Evolutionary conservation across 2,797 vertebrate species (phyloP).

Genomic region (Crocodylus rhombifer): DNA sequence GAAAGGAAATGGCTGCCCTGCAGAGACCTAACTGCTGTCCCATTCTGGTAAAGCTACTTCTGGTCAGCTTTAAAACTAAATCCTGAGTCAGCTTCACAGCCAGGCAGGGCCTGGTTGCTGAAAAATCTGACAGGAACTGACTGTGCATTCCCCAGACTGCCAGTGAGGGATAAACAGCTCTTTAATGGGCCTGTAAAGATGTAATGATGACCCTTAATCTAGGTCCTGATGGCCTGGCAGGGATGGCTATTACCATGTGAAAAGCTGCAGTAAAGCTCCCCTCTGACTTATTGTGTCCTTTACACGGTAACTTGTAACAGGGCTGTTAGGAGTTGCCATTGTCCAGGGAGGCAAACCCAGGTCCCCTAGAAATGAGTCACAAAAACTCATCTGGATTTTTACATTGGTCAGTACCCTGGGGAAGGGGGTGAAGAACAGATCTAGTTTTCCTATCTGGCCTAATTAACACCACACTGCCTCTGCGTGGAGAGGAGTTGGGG

Average conservation of each 20-base stretch:
- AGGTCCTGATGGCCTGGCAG: constrained; percentile 47
- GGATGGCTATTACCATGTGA: constrained; percentile 64
- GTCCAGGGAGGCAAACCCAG: not conserved
- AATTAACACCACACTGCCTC: not conserved
- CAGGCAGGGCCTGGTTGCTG: not conserved
- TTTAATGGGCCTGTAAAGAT: constrained; percentile 76
- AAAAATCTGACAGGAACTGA: not conserved
- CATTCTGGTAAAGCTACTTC: not conserved
- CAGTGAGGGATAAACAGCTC: constrained; percentile 30
- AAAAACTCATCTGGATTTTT: not conserved
- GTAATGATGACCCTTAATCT: constrained; percentile 71
- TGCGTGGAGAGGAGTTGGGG: not conserved
- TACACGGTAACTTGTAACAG: constrained; percentile 2
- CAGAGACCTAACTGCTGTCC: not conserved
- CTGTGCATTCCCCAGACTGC: constrained; percentile 19
- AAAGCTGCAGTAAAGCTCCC: constrained; percentile 17
- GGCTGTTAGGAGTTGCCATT: constrained; percentile 43
- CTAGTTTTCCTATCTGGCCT: not conserved
- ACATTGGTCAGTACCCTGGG: not conserved
- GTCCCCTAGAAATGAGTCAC: not conserved
- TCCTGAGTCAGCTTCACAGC: not conserved
- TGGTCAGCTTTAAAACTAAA: not conserved
- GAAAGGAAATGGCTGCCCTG: not conserved
- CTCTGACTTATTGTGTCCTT: constrained; percentile 42
- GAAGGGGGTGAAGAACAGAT: not conserved